These are phyloP conservation scores for Otolemur garnettii DNA, from an alignment of 2,113 vertebrate genomes.

Conservation along the genomic window DNA sequence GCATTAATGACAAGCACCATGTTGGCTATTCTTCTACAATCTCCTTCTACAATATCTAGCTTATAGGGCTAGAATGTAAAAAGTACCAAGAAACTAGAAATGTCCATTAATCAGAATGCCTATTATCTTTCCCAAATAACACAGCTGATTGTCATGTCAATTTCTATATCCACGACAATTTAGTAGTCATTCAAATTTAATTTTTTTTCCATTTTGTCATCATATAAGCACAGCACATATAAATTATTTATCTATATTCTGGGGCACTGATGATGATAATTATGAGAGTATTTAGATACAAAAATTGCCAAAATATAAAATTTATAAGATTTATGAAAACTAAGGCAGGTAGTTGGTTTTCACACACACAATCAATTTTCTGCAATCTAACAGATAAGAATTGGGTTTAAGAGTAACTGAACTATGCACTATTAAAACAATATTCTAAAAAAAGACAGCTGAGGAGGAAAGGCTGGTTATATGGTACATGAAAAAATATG, in stretches of 20 bases:
- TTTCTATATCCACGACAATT: neutral
- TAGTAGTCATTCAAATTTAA: constrained; percentile 39
- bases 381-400: neutral
- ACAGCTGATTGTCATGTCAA: neutral
- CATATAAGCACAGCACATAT: neutral
- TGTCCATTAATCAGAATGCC: neutral
- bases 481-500: neutral
- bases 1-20: neutral
- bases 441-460: neutral
- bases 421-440: neutral
- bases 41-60: neutral
- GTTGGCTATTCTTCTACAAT: neutral
- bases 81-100: neutral
- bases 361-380: neutral
- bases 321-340: neutral
- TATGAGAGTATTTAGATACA: constrained; percentile 23
- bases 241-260: constrained; percentile 27
- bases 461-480: neutral
- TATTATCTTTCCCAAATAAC: constrained; percentile 10
- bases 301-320: constrained; percentile 32
- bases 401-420: constrained; percentile 38
- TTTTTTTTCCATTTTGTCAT: constrained; percentile 27
- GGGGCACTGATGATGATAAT: neutral
- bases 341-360: neutral
- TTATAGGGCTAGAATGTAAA: neutral